Evolutionary conservation across 2,888 invertebrate species (phyloP), one percentile per base, ranked within the genome.

Genomic region (Patella caerulea): DNA sequence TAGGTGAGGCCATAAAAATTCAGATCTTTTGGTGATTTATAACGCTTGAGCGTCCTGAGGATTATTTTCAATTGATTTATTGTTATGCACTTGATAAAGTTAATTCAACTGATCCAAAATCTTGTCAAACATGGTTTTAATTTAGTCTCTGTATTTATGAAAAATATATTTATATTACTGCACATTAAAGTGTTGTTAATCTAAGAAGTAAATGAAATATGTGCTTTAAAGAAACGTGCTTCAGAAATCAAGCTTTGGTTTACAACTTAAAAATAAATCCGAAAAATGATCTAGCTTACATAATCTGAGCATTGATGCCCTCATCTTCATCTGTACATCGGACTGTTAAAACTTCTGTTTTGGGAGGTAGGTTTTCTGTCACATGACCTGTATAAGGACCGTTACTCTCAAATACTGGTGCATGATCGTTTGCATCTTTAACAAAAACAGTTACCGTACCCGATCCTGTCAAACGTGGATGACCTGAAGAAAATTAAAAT

Each of bases 361-460:
- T 79, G 0, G 75, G 53, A 11, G 76, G 59, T 19, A 79, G 75
- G 70, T 88, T 86, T 76, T 89, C 89, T 19, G 77, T 71, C 17
- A 89, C 82, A 74, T 86, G 85, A 19, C 87, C 88, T 2, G 85
- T 72, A 74, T 88, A 88, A 7, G 81, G 81, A 19, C 84, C 83
- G 70, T 83, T 82, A 86, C 86, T 87, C 86, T 95, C 95, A 91
- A 98, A 98, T 86, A 95, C 95, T 0, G 98, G 98, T 84, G 95
- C 95, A 91, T 98, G 97, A 91, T 98, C 98, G 91, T 98, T 98
- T 78, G 97, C 95, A 92, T 98, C 98, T 92, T 97, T 96, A 14
- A 98, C 97, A 76, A 96, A 93, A 79, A 98, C 95, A 88, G 95
- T 94, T 1, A 98, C 86, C 73, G 96, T 95, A 65, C 98, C 98